Percentiles rank a stretch among this genome's conserved stretches.
These are phyloP conservation scores for Heterotilapia buettikoferi DNA, from an alignment of 2,113 vertebrate genomes.

Conservation along the genomic window DNA sequence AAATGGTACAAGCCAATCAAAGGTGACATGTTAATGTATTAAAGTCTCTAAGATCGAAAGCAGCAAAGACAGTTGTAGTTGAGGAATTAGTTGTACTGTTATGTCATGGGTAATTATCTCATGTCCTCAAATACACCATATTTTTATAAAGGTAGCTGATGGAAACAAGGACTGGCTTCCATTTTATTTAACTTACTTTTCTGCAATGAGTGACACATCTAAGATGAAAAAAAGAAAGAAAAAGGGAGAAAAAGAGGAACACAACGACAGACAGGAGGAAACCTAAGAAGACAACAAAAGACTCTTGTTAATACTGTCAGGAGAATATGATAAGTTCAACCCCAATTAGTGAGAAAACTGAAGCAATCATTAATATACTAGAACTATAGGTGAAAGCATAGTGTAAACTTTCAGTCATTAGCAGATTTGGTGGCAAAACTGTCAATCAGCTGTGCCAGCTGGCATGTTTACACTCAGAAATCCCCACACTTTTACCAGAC, in stretches of 20 bases:
- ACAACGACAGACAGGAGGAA: not conserved
- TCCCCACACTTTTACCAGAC: not conserved
- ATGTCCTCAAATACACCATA: fast-evolving
- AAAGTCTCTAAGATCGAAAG: not conserved
- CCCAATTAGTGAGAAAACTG: not conserved
- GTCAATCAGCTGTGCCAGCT: not conserved
- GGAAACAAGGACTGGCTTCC: not conserved
- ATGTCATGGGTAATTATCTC: not conserved
- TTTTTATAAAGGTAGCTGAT: not conserved
- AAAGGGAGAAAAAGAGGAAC: not conserved
- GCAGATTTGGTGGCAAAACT: not conserved
- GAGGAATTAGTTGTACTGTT: not conserved
- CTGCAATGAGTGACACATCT: not conserved
- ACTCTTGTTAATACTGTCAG: not conserved
- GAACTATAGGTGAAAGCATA: not conserved
- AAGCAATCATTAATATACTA: not conserved
- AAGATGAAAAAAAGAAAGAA: not conserved
- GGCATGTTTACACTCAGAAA: not conserved
- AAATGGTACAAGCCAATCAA: not conserved
- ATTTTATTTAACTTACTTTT: not conserved
- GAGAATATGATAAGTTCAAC: not conserved
- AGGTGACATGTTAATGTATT: not conserved
- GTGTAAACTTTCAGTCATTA: not conserved
- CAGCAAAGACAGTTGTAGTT: not conserved
- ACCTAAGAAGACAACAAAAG: not conserved